Evolutionary conservation across 2,888 invertebrate species (phyloP).

Genomic region (Xylocampa areola): DNA sequence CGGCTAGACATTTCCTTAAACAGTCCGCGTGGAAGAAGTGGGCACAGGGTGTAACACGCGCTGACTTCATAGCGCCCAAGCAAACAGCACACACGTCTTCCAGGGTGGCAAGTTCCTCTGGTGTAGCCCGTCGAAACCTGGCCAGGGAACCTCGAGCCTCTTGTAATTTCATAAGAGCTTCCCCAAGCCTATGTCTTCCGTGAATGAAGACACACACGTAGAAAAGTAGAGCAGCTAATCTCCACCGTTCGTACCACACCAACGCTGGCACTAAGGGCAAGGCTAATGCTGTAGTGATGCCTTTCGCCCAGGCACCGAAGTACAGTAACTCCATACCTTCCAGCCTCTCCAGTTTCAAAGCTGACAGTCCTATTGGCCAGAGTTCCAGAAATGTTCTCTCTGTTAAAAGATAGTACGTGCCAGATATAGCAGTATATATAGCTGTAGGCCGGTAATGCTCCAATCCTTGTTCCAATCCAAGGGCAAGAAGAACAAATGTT

Average conservation of each 20-base stretch:
- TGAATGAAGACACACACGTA: conserved; percentile 92
- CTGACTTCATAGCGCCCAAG: conserved; percentile 92
- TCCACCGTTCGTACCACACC: conserved; percentile 89
- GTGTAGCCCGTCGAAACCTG: conserved; percentile 91
- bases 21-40: conserved; percentile 95
- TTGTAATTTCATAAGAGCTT: conserved; percentile 87
- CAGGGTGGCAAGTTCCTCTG: conserved; percentile 91
- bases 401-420: conserved; percentile 92
- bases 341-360: conserved; percentile 90
- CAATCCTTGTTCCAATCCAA: conserved; percentile 93
- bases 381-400: conserved; percentile 93
- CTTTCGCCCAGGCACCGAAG: conserved; percentile 91
- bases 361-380: conserved; percentile 90
- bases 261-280: conserved; percentile 89
- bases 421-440: conserved; percentile 91
- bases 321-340: conserved; percentile 93
- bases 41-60: conserved; percentile 94
- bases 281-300: conserved; percentile 90
- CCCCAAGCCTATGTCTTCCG: conserved; percentile 90
- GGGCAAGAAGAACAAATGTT: conserved; percentile 93
- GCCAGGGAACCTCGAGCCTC: conserved; percentile 91
- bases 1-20: conserved; percentile 92
- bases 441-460: conserved; percentile 93
- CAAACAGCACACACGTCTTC: conserved; percentile 95
- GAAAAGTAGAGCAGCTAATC: conserved; percentile 89